A percentile compares a stretch with the other conserved stretches of the same genome.
phyloP scores from a whole-genome alignment of 2,888 invertebrate genomes.

The Luperina nickerlii region DNA sequence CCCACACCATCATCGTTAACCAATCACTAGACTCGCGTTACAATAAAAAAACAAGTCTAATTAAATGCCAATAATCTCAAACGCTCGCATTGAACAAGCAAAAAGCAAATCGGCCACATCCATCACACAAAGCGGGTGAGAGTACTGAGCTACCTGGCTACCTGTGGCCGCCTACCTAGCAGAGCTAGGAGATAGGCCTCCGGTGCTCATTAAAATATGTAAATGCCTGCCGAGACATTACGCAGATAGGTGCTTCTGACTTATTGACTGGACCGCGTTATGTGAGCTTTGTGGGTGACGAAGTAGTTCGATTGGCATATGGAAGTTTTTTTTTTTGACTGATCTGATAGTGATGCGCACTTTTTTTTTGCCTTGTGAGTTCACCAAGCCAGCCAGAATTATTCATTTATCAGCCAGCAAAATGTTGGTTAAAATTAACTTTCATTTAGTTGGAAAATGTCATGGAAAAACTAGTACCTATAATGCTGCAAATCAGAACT shows the following conservation, averaged over 20 bases:
- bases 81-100: conserved; percentile 47
- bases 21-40: not conserved
- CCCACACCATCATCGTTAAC: not conserved
- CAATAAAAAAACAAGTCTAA: conserved; percentile 37
- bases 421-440: not conserved
- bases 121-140: conserved; percentile 64
- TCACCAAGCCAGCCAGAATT: not conserved
- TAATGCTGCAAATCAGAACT: not conserved
- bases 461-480: not conserved
- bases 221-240: conserved; percentile 88
- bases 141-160: conserved; percentile 67
- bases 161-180: conserved; percentile 66
- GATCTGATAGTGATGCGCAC: not conserved
- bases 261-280: conserved; percentile 78
- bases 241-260: conserved; percentile 90
- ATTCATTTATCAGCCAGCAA: not conserved
- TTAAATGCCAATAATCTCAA: conserved; percentile 59
- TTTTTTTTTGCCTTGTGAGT: not conserved
- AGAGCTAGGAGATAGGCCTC: conserved; percentile 82
- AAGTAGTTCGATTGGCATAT: conserved; percentile 1
- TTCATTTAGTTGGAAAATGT: not conserved
- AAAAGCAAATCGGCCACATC: conserved; percentile 64
- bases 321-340: not conserved
- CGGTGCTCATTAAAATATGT: conserved; percentile 90
- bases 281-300: conserved; percentile 60